Evolutionary conservation across 2,113 vertebrate genomes (phyloP).

Genomic region (Bubo scandiacus): DNA sequence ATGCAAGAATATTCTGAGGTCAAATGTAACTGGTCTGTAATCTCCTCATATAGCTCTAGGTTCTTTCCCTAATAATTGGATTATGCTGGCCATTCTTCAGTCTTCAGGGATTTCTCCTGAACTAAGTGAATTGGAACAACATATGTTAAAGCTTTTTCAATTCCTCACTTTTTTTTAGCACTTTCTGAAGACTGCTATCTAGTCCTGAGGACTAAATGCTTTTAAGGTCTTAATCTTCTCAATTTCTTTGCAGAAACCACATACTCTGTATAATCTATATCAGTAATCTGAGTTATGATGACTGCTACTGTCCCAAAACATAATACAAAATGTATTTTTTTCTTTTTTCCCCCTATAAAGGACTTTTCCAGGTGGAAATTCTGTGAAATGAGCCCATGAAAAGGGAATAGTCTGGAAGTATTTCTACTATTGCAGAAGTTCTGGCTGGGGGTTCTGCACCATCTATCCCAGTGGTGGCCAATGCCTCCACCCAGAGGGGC

Average conservation of each 20-base stretch:
- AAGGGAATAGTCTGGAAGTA: not conserved
- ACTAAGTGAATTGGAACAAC: conserved; percentile 55
- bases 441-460: accelerated
- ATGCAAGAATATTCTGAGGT: not conserved
- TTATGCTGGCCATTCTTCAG: conserved; percentile 15
- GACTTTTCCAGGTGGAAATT: not conserved
- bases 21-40: conserved; percentile 13
- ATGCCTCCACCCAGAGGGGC: too few species aligned
- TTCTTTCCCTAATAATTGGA: conserved; percentile 52
- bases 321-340: not conserved
- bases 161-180: conserved; percentile 21
- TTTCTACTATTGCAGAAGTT: not conserved
- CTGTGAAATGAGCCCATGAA: not conserved
- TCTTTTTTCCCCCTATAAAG: not conserved
- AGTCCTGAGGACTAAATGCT: not conserved
- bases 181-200: conserved; percentile 17
- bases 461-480: too few species aligned
- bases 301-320: not conserved
- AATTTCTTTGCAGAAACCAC: not conserved
- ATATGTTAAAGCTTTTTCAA: conserved; percentile 42
- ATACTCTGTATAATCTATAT: not conserved
- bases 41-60: not conserved
- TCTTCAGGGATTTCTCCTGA: conserved; percentile 38
- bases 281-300: not conserved
- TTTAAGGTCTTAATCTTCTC: not conserved